phyloP scores from a whole-genome alignment of 2,113 vertebrate species.

The Riparia riparia region DNA sequence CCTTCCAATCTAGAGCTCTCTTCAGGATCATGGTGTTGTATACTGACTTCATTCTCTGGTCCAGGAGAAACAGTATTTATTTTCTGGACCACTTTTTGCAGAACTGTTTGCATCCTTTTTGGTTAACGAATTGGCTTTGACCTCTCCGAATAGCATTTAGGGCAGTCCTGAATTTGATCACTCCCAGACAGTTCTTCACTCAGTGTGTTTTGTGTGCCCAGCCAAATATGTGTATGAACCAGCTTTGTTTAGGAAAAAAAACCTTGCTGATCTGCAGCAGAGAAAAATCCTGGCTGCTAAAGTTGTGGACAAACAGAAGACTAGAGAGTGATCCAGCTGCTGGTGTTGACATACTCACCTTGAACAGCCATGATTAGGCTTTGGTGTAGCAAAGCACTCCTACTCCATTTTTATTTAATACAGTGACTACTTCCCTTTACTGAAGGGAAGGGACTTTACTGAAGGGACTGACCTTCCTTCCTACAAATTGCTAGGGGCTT shows the following conservation, averaged over 20 bases:
- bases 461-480: background rate
- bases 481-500: background rate
- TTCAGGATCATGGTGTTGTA: background rate
- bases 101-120: background rate
- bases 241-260: background rate
- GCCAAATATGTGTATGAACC: accelerated
- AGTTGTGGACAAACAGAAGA: background rate
- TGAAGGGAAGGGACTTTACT: too few species aligned
- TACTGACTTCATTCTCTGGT: background rate
- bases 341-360: background rate
- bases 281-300: background rate
- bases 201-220: background rate
- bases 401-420: background rate
- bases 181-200: background rate
- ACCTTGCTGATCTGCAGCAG: background rate
- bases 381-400: background rate
- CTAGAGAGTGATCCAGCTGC: background rate
- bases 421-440: background rate
- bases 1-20: background rate
- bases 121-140: background rate
- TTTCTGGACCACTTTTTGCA: background rate
- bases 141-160: background rate
- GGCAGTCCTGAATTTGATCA: background rate
- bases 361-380: background rate
- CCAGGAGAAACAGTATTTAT: background rate